A percentile compares a stretch with the other conserved stretches of the same genome.
Conservation (phyloP, 1,140 invertebrate species). For the Aphidius ervi region DNA sequence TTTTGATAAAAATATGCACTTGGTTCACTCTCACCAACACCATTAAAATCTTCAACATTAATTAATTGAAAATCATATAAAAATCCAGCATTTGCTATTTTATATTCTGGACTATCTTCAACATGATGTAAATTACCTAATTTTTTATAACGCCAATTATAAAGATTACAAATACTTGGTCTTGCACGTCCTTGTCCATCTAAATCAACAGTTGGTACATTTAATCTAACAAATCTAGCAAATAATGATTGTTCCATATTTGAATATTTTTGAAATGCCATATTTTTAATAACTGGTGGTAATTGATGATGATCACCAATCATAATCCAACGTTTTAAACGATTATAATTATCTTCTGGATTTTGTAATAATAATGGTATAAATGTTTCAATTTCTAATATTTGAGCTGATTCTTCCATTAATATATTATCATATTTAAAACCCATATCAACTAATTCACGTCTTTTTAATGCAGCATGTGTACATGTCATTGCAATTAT, state of each 20-base stretch:
- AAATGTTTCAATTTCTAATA: constrained; percentile 99
- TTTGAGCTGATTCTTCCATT: constrained; percentile 99
- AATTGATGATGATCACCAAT: constrained; percentile 99
- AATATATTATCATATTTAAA: constrained; percentile 99
- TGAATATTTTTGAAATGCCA: constrained; percentile 99
- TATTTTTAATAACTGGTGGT: constrained; percentile 99
- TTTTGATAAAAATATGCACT: constrained; percentile 99
- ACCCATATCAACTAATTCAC: constrained; percentile 92
- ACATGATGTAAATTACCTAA: constrained; percentile 91
- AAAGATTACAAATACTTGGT: constrained; percentile 87
- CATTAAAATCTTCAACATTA: constrained; percentile 96
- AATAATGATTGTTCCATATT: constrained; percentile 99
- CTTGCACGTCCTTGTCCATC: constrained; percentile 96
- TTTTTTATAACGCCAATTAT: constrained; percentile 97
- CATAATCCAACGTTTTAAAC: constrained; percentile 99
- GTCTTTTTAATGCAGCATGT: constrained; percentile 94
- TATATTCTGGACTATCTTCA: constrained; percentile 75
- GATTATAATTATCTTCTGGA: constrained; percentile 91
- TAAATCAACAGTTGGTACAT: constrained; percentile 94
- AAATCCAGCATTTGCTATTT: constrained; percentile 88
- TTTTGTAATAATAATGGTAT: constrained; percentile 97
- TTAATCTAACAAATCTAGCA: constrained; percentile 90
- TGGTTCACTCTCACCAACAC: constrained; percentile 94
- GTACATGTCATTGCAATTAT: constrained; percentile 99
- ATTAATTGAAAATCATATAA: constrained; percentile 92